phyloP scores from a whole-genome alignment of 2,888 invertebrate species.

The Pachymerium ferrugineum region DNA sequence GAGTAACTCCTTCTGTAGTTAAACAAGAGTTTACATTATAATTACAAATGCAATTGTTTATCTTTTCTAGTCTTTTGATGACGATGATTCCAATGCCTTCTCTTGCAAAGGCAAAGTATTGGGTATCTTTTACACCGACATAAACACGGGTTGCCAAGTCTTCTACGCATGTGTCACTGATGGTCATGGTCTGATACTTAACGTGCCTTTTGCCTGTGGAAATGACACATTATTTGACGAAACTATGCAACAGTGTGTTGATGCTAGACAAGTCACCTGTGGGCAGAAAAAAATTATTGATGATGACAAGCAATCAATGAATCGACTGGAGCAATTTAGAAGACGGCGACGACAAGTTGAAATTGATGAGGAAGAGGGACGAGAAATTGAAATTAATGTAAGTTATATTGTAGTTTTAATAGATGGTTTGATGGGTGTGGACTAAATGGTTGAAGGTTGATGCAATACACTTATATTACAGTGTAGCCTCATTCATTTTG shows the following conservation, averaged over 20 bases:
- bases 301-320: neutral
- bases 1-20: no score
- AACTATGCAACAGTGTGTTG: conserved; percentile 21
- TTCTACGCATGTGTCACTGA: conserved; percentile 33
- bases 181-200: conserved; percentile 1
- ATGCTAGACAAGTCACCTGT: neutral
- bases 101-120: conserved; percentile 32
- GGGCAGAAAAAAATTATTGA: neutral
- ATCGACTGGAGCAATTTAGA: neutral
- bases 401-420: neutral
- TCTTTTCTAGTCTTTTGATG: neutral
- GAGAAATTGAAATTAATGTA: neutral
- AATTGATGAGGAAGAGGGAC: neutral
- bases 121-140: conserved; percentile 34
- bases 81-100: neutral
- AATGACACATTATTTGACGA: conserved; percentile 34
- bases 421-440: no score
- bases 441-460: no score
- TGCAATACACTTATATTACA: no score
- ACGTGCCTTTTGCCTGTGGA: conserved; percentile 32
- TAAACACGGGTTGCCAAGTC: conserved; percentile 23
- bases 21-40: no score
- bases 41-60: no score
- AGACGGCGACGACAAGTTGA: neutral
- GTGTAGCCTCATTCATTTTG: no score